Evolutionary conservation across 2,888 invertebrate species (phyloP).

Genomic region (Coenonympha arcania): DNA sequence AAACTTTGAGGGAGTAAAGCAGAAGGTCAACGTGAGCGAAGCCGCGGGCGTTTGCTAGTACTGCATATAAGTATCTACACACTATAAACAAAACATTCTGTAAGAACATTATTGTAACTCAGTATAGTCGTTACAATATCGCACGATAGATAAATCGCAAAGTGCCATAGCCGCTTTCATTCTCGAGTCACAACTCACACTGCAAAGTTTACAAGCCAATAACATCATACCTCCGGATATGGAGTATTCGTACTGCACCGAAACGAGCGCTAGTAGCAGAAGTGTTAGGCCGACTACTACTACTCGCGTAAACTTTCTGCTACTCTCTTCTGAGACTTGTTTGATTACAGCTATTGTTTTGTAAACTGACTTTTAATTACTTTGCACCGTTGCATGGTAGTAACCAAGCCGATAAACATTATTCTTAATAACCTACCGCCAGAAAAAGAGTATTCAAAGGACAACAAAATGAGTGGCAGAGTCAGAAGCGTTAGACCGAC

Average conservation of each 20-base stretch:
- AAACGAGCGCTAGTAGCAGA: slow-evolving; percentile 28
- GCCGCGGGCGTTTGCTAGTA: too few species aligned
- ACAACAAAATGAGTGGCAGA: too few species aligned
- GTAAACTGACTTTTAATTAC: too few species aligned
- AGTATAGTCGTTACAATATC: too few species aligned
- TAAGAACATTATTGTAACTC: not conserved
- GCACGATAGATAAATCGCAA: not conserved
- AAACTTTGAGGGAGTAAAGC: too few species aligned
- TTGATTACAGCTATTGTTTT: slow-evolving; percentile 38
- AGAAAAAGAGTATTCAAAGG: too few species aligned
- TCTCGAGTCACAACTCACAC: not conserved
- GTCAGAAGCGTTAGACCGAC: too few species aligned
- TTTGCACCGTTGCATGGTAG: too few species aligned
- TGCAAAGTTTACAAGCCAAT: not conserved
- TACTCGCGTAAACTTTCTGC: slow-evolving; percentile 36
- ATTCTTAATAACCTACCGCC: too few species aligned
- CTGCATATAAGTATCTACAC: not conserved
- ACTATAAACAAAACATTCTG: not conserved
- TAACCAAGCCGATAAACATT: too few species aligned
- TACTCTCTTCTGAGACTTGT: slow-evolving; percentile 26
- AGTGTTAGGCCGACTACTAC: slow-evolving; percentile 34
- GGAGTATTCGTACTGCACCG: slow-evolving; percentile 32
- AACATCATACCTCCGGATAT: slow-evolving; percentile 21
- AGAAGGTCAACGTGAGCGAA: too few species aligned
- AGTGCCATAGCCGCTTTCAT: not conserved